Percentiles rank a stretch among this genome's conserved stretches.
Conservation (phyloP, 2,113 vertebrate genomes). For the Leptocoma aspasia region DNA sequence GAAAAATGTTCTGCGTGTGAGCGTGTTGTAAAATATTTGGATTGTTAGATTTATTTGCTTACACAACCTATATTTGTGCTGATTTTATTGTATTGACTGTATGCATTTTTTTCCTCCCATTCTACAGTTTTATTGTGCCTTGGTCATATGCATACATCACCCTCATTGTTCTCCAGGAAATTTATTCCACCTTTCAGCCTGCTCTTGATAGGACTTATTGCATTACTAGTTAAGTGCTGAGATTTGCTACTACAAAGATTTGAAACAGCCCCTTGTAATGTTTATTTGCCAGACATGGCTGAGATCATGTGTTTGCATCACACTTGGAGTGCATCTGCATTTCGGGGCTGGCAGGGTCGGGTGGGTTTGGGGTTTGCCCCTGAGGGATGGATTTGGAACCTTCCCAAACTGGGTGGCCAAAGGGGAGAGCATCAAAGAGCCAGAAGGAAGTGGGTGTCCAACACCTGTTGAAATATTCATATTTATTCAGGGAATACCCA, state of each 20-base stretch:
- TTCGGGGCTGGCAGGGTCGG: not conserved
- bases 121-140: slow-evolving; percentile 77
- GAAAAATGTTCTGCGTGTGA: not conserved
- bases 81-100: slow-evolving; percentile 80
- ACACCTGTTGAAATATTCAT: slow-evolving; percentile 3
- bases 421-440: not conserved
- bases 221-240: slow-evolving; percentile 70
- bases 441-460: not conserved
- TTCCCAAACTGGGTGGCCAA: not conserved
- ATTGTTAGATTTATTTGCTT: slow-evolving; percentile 78
- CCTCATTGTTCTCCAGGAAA: slow-evolving; percentile 75
- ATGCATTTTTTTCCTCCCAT: slow-evolving; percentile 68
- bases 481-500: not conserved
- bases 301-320: not conserved
- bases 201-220: slow-evolving; percentile 74
- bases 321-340: not conserved
- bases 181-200: slow-evolving; percentile 73
- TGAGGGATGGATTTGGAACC: accelerated
- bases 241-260: slow-evolving; percentile 64
- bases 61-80: slow-evolving; percentile 72
- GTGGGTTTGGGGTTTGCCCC: not conserved
- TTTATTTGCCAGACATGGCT: slow-evolving; percentile 32
- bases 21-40: slow-evolving; percentile 69
- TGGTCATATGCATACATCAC: slow-evolving; percentile 77
- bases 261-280: slow-evolving; percentile 49